Base-by-base conservation (phyloP, 2,797 vertebrate species). In the Tauraco hartlaubi region DNA sequence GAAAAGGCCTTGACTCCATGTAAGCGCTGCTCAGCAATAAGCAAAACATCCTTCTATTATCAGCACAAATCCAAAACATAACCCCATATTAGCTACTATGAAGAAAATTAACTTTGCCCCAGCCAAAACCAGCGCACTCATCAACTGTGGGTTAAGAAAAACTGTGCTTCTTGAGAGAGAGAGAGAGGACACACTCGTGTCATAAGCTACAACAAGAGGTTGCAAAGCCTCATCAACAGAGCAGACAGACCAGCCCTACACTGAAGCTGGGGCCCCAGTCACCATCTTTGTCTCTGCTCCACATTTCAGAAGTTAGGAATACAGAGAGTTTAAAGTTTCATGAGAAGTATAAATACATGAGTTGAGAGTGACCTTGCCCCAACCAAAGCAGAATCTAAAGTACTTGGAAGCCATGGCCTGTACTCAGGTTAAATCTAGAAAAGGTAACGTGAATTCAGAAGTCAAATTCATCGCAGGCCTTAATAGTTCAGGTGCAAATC, bases 111-210 rank as follows among this genome's bases (percentile, higher is more conserved):
- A 14, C 39, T 41, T 41, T 41, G 13, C 39, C 13, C 39, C 39
- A 41, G 39, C 39, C 39, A 41, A 41, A 41, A 41, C 39, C 39
- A 41, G 39, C 39, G 15, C 39, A 41, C n/a, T 75, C 12, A n/a
- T 2, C 35, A 84, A 2, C 14, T 23, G 12, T 43, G 21, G 9
- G 14, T 9, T 62, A 25, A 75, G 20, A 9, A 71, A 62, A 64
- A 46, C 7, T 13, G 6, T 25, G 23, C 3, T 69, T 48, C 37
- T 35, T 71, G 54, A 49, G 33, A 35, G n/a, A 84, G 19, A 84
- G 19, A 44, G 9, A 35, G 33, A 54, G 19, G 31, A 35, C 7
- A 7, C 41, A 25, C 4, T 77, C 0, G 0, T 46, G 49, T 67
- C 17, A 46, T 22, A 79, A 68, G 16, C 23, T 51, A 22, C 21